Evolutionary conservation across 2,888 invertebrate genomes (phyloP), one percentile per base, ranked within the genome.

Genomic region (Pelosia muscerda): DNA sequence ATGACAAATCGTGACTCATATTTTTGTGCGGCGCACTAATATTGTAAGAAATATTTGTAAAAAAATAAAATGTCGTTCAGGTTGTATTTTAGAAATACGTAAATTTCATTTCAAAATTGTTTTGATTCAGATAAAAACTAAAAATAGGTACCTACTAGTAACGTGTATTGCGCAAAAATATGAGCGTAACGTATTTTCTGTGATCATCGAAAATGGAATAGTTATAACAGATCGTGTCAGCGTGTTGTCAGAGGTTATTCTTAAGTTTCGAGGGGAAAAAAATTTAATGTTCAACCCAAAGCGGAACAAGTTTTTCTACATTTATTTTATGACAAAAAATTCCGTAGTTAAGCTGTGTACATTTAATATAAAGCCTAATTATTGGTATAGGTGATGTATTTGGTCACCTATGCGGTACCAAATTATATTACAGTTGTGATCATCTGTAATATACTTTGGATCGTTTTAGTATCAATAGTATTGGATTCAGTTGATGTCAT

Each of bases 311-410:
- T 87, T 94, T 94, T 94, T 92, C 92, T 91, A 94, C 89, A 83
- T 91, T 91, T 83, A 85, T 85, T 93, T 95, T 93, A 91, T 84
- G 88, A 91, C 81, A 87, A 87, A 90, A 92, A 91, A 81, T 88
- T 93, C 90, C 87, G 86, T 95, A 95, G 91, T 87, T 95, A 94
- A 94, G 94, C 91, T 90, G 89, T 94, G 91, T 94, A 94, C 88
- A 90, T 90, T 90, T 88, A 90, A 84, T 84, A 87, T 90, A 86
- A 91, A 86, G 92, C 92, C 92, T 94, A 92, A 90, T 88, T 86
- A 86, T 85, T 77, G 86, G 83, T 84, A 77, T 73, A 77, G 81
- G 87, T 85, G 88, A 82, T 77, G 66, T 76, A 77, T 67, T 69
- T 66, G 66, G 71, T 81, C 81, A 73, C 72, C 75, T 34, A 67